These are phyloP conservation scores for Drosophila bocki DNA, from an alignment of 1,140 invertebrate species.

Conservation along the genomic window DNA sequence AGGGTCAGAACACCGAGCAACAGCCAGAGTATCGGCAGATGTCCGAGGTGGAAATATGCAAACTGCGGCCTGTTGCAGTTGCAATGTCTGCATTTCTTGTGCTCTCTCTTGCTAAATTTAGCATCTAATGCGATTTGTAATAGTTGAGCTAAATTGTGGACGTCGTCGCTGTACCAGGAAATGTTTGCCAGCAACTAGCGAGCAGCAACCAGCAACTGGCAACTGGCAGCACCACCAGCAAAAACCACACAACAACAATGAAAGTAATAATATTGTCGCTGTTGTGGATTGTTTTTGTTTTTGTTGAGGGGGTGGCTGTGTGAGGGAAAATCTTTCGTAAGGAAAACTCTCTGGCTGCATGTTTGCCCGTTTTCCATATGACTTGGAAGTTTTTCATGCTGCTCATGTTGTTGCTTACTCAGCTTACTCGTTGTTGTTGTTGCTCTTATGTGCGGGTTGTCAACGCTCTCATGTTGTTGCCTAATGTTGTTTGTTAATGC, in stretches of 20 bases:
- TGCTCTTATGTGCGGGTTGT: constrained; percentile 52
- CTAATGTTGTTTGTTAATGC: constrained; percentile 23
- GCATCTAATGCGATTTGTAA: constrained; percentile 81
- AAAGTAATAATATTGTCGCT: constrained; percentile 75
- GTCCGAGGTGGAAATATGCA: constrained; percentile 54
- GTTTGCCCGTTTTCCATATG: constrained; percentile 62
- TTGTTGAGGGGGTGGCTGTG: constrained; percentile 25
- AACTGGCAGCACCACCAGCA: constrained; percentile 11
- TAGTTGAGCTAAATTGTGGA: constrained; percentile 78
- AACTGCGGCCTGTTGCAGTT: constrained; percentile 35
- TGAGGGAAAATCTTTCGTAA: constrained; percentile 10
- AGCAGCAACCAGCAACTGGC: background rate
- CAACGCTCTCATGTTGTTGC: constrained; percentile 51
- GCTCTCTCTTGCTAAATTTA: constrained; percentile 66
- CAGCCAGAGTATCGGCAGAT: constrained; percentile 34
- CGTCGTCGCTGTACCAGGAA: constrained; percentile 74
- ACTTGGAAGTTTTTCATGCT: constrained; percentile 54
- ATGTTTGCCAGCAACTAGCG: constrained; percentile 56
- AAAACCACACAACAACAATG: constrained; percentile 52
- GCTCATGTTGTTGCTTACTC: constrained; percentile 49
- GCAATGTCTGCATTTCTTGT: constrained; percentile 18
- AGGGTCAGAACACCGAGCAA: constrained; percentile 46
- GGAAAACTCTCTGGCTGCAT: constrained; percentile 42
- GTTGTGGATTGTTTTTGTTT: constrained; percentile 51
- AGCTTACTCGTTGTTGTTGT: constrained; percentile 9